Evolutionary conservation across 2,888 invertebrate species (phyloP), one percentile per base, ranked within the genome.

Genomic region (Xestoiulus laeticollis): DNA sequence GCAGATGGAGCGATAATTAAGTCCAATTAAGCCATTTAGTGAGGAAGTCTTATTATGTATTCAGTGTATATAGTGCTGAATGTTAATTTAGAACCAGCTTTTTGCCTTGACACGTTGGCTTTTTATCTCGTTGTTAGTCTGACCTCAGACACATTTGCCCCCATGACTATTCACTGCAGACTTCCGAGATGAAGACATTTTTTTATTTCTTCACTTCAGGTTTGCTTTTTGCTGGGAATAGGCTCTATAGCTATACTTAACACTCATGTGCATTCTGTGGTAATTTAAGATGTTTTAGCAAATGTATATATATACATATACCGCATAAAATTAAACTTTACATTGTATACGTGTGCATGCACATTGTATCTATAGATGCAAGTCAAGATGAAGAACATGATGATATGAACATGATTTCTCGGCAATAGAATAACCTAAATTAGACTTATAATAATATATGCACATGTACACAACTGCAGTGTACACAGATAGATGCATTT

Each of bases 1-100:
- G 59, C 59, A 59, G 59, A 59, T 59, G 22, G 59, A 59, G 59
- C 59, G 59, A 59, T 59, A 59, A 59, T 59, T 59, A 59, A 59
- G 59, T 22, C 59, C 59, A 59, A 59, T 59, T 59, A 59, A 59
- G 16, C 22, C 59, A 59, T 59, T 59, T 59, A 59, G 59, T 59
- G 59, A 59, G 59, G 22, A 59, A 59, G 59, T 59, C 59, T 59
- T 22, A 22, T 16, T 59, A 59, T 59, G 22, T 59, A 16, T n/a
- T 59, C 59, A 22, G 59, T 22, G 59, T 22, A n/a, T n/a, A n/a
- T n/a, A 59, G 59, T 22, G n/a, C 59, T 59, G 59, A 59, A 59
- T 59, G 22, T 59, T 59, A 59, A 59, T 59, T 59, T 22, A 22
- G 22, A 22, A 59, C 59, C 59, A 22, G 22, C 6, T 59, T n/a